These are phyloP conservation scores for Siniperca scherzeri DNA, from an alignment of 2,797 vertebrate species.

Conservation along the genomic window DNA sequence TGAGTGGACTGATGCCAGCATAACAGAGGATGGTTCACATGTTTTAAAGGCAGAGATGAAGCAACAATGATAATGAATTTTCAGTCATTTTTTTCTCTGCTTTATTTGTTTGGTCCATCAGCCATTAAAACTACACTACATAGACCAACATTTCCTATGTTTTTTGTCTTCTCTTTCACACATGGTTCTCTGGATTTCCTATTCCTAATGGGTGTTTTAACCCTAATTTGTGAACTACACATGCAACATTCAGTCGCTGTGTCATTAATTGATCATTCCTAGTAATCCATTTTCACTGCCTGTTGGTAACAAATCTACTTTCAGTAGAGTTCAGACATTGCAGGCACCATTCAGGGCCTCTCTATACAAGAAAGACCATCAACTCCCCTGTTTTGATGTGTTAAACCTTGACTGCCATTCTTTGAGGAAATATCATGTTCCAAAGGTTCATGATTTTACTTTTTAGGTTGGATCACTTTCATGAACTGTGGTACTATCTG, in stretches of 20 bases:
- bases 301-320: constrained; percentile 2
- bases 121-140: background rate
- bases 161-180: background rate
- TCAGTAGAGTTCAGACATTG: background rate
- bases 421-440: background rate
- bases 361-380: background rate
- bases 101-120: background rate
- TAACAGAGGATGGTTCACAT: too few relatives aligned
- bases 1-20: background rate
- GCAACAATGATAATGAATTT: background rate
- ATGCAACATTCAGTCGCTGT: background rate
- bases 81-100: background rate
- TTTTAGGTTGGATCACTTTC: background rate
- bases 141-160: background rate
- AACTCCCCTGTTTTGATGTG: background rate
- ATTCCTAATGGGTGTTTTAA: background rate
- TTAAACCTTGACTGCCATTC: background rate
- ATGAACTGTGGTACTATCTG: background rate
- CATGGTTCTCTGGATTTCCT: background rate
- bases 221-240: background rate
- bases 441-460: background rate
- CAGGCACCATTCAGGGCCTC: background rate
- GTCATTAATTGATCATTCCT: constrained; percentile 11
- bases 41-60: background rate
- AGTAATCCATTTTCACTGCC: constrained; percentile 3